Conservation (phyloP, 2,113 vertebrate genomes). For the Corythornis vintsioides region DNA sequence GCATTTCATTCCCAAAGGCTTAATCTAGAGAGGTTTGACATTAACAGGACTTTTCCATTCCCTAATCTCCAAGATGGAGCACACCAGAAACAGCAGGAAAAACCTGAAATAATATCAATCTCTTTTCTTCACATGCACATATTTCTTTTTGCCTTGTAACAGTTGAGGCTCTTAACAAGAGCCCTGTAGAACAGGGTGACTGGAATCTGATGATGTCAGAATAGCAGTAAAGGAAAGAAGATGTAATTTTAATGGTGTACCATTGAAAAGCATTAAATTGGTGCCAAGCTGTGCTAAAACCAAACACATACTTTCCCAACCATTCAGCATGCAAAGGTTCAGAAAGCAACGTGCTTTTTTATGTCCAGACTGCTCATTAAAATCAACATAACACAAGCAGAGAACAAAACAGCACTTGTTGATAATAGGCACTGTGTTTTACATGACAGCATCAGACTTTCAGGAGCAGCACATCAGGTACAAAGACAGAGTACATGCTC, state of each 20-base stretch:
- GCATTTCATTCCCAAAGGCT: not conserved
- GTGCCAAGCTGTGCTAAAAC: conserved; percentile 16
- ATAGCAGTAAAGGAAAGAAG: conserved; percentile 11
- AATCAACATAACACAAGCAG: not conserved
- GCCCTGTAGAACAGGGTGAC: not conserved
- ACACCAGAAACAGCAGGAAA: not conserved
- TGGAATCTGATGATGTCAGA: conserved; percentile 44
- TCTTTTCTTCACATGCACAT: not conserved
- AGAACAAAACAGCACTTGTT: not conserved
- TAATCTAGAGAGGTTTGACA: not conserved
- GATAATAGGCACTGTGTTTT: not conserved
- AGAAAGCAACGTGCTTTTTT: not conserved
- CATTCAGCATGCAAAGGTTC: not conserved
- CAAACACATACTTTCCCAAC: conserved; percentile 24
- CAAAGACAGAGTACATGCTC: not conserved
- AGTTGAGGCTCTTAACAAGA: conserved; percentile 30
- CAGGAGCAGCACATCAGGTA: conserved; percentile 8
- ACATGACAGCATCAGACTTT: not conserved
- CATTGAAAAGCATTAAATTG: not conserved
- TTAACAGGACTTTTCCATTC: not conserved
- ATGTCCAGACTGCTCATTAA: not conserved
- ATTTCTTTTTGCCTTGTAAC: not conserved
- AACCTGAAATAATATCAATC: not conserved
- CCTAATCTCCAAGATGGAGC: not conserved
- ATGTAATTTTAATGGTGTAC: conserved; percentile 15